A percentile compares a stretch with the other conserved stretches of the same genome.
These are phyloP conservation scores for Pyrgus malvae DNA, from an alignment of 2,888 invertebrate species.

Conservation along the genomic window DNA sequence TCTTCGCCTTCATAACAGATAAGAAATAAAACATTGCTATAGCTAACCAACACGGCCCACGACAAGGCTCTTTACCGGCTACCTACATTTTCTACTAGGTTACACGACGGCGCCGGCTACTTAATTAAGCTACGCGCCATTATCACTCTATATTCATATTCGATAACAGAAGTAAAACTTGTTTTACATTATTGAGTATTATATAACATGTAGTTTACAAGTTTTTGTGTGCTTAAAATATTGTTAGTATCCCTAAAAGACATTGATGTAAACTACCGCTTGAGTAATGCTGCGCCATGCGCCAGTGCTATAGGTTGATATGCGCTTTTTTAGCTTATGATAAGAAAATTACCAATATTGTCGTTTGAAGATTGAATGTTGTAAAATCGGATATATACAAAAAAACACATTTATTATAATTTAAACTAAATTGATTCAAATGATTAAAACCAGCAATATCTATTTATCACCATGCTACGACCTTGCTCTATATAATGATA, in stretches of 20 bases:
- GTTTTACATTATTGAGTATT: not conserved
- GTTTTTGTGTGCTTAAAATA: no score
- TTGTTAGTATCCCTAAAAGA: no score
- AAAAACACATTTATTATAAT: no score
- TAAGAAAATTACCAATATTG: no score
- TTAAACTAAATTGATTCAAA: no score
- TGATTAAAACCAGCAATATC: no score
- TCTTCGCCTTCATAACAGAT: not conserved
- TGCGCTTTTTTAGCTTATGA: no score
- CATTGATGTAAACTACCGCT: no score
- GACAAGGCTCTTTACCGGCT: not conserved
- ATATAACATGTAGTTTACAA: not conserved
- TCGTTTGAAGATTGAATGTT: no score
- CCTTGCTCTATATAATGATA: not conserved
- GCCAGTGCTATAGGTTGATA: no score
- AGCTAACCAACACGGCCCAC: not conserved
- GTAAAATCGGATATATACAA: no score
- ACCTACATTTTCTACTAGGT: slow-evolving; percentile 4
- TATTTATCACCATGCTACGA: not conserved
- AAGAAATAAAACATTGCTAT: slow-evolving; percentile 3
- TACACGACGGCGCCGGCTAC: slow-evolving; percentile 11
- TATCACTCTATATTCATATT: slow-evolving; percentile 7
- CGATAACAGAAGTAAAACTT: slow-evolving; percentile 8
- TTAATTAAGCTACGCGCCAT: slow-evolving; percentile 16
- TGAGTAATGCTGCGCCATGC: no score